Evolutionary conservation across 2,113 vertebrate species (phyloP).

Genomic region (Struthio camelus): DNA sequence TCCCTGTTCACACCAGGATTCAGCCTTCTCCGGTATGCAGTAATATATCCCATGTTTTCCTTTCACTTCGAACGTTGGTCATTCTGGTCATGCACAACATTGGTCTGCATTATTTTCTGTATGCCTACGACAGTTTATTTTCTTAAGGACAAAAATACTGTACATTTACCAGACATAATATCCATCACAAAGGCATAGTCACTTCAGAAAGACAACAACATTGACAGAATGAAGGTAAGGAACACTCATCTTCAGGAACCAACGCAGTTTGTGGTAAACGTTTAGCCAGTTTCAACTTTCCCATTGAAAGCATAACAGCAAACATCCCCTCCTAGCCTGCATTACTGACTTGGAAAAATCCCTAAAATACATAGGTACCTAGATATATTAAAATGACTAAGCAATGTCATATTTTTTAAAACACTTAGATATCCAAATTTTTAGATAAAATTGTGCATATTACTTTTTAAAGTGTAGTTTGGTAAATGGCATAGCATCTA

Average conservation of each 20-base stretch:
- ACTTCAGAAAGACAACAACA: neutral
- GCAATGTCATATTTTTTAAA: neutral
- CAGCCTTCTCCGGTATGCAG: neutral
- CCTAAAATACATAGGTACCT: neutral
- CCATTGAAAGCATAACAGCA: neutral
- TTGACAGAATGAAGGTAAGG: neutral
- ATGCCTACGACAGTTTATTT: neutral
- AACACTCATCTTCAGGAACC: neutral
- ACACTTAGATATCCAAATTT: neutral
- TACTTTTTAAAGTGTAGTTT: neutral
- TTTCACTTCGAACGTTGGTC: neutral
- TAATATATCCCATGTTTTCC: rapidly evolving
- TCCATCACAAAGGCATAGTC: neutral
- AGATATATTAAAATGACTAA: neutral
- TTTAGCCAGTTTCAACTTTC: neutral
- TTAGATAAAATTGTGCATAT: neutral
- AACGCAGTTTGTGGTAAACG: rapidly evolving
- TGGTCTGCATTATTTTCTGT: neutral
- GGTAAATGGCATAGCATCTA: neutral
- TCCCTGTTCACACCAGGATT: neutral
- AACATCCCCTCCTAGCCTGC: rapidly evolving
- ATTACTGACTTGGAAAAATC: neutral
- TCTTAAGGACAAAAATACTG: neutral
- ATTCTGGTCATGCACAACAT: too few relatives aligned
- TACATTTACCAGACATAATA: neutral